Evolutionary conservation across 2,113 vertebrate species (phyloP).

Genomic region (Cololabis saira): DNA sequence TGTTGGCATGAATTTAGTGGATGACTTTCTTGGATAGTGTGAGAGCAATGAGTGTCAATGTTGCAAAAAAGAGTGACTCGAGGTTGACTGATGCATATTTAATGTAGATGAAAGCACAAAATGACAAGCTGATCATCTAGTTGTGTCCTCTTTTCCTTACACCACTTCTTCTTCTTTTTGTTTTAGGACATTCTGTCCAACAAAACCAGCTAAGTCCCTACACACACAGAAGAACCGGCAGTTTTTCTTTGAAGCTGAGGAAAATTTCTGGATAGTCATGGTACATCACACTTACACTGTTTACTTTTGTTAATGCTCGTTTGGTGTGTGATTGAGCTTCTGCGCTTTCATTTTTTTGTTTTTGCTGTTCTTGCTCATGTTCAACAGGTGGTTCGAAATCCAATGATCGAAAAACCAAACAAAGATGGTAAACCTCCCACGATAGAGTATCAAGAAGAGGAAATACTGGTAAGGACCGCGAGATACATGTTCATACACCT

Average conservation of each 20-base stretch:
- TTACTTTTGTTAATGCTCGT: background rate
- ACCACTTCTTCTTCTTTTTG: slow-evolving; percentile 24
- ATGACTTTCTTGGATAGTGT: too few species aligned
- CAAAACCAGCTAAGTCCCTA: slow-evolving; percentile 96
- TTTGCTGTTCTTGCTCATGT: background rate
- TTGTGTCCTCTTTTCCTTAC: slow-evolving; percentile 3
- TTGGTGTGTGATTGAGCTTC: background rate
- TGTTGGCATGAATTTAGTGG: too few species aligned
- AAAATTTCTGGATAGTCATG: slow-evolving; percentile 99
- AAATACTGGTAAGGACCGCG: slow-evolving; percentile 87
- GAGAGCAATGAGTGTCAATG: too few species aligned
- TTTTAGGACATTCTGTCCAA: slow-evolving; percentile 94
- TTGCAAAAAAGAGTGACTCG: too few species aligned
- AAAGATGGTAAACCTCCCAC: slow-evolving; percentile 94
- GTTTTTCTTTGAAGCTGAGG: slow-evolving; percentile 96
- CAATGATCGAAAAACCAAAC: slow-evolving; percentile 92
- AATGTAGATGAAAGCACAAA: background rate
- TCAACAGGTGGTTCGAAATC: slow-evolving; percentile 93
- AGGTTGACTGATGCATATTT: background rate
- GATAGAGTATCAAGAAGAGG: slow-evolving; percentile 96
- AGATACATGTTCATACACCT: background rate
- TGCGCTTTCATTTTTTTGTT: background rate
- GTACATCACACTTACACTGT: slow-evolving; percentile 63
- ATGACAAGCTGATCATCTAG: background rate
- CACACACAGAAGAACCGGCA: slow-evolving; percentile 99